Conservation (phyloP, 2,113 vertebrate genomes). For the Micronycteris hirsuta region DNA sequence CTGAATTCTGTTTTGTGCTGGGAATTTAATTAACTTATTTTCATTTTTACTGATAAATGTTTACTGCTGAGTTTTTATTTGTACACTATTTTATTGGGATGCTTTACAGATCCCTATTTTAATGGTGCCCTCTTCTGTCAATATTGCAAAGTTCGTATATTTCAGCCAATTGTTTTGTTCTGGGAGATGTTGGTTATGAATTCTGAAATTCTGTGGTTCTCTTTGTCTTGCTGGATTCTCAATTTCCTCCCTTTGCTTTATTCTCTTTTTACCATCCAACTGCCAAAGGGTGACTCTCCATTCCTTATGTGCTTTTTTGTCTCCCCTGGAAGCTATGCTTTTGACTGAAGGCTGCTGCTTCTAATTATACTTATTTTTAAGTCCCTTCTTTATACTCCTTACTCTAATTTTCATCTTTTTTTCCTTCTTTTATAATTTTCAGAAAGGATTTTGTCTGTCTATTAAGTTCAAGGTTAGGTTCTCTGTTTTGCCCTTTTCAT, state of each 20-base stretch:
- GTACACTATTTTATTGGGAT: not conserved
- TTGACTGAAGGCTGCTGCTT: not conserved
- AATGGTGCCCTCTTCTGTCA: constrained; percentile 3
- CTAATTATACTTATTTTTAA: not conserved
- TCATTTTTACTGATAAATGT: not conserved
- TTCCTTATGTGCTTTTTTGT: not conserved
- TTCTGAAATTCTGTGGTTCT: not conserved
- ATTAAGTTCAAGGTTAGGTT: not conserved
- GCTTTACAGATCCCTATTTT: constrained; percentile 1
- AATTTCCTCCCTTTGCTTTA: not conserved
- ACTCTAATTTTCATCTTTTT: not conserved
- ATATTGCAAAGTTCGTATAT: not conserved
- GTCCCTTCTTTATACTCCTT: not conserved
- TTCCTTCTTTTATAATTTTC: not conserved
- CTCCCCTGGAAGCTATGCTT: not conserved
- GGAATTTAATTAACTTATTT: not conserved
- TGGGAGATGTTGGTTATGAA: not conserved
- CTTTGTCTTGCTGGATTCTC: not conserved
- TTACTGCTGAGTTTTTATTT: not conserved
- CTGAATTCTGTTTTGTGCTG: not conserved
- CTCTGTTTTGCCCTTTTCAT: not conserved
- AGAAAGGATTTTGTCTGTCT: not conserved
- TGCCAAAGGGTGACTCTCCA: not conserved
- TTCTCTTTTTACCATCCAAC: not conserved
- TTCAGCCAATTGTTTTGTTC: not conserved